Evolutionary conservation across 1,140 invertebrate genomes (phyloP).

Genomic region (Melipona quadrifasciata): DNA sequence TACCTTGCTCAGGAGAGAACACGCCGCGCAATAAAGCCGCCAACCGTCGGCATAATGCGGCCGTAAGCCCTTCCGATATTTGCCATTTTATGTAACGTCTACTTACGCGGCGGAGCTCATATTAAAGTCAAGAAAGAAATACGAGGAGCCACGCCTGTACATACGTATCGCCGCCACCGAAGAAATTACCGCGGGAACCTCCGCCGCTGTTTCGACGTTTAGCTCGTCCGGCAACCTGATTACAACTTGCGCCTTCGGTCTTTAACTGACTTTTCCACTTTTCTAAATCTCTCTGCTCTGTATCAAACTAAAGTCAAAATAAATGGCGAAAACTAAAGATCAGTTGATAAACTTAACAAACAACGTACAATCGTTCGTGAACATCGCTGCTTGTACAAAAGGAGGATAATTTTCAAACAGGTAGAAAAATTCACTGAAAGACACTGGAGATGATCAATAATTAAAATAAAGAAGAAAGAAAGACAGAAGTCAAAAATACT

Average conservation of each 20-base stretch:
- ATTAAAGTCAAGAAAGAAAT: conserved; percentile 79
- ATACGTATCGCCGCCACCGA: conserved; percentile 27
- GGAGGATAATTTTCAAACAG: too few species aligned
- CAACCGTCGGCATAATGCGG: conserved; percentile 75
- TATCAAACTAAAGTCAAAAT: too few species aligned
- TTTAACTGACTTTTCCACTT: too few species aligned
- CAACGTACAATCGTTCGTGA: too few species aligned
- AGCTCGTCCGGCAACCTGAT: neutral
- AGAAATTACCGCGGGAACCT: neutral
- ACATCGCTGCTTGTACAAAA: too few species aligned
- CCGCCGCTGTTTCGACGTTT: neutral
- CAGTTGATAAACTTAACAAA: too few species aligned
- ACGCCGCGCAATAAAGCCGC: conserved; percentile 73
- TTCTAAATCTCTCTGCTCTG: too few species aligned
- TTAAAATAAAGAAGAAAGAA: too few species aligned
- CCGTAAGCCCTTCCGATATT: conserved; percentile 79
- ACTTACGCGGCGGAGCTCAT: conserved; percentile 71
- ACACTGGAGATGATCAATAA: too few species aligned
- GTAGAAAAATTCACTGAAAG: too few species aligned
- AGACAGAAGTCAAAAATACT: too few species aligned
- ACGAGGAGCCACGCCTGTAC: conserved; percentile 58
- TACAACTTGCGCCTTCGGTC: too few species aligned
- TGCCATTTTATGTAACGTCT: conserved; percentile 77
- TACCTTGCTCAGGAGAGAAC: conserved; percentile 53
- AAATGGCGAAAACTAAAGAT: neutral